Conservation (phyloP, 2,888 invertebrate species). For the Chymomyza procnemis region DNA sequence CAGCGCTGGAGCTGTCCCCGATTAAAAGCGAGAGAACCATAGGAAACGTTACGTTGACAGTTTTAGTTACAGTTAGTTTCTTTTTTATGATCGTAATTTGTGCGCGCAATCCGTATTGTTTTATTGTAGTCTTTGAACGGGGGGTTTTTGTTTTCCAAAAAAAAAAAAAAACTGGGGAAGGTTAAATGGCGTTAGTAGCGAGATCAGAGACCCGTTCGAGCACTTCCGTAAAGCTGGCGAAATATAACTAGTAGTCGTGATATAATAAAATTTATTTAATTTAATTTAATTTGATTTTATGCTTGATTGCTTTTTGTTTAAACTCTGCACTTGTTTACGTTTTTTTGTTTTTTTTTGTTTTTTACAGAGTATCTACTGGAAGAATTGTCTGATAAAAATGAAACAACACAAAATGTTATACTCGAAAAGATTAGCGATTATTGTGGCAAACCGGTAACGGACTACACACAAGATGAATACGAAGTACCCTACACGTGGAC, state of each 20-base stretch:
- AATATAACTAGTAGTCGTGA: conserved; percentile 10
- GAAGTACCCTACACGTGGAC: conserved; percentile 87
- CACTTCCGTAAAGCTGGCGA: conserved; percentile 62
- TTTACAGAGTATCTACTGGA: conserved; percentile 73
- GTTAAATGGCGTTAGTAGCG: conserved; percentile 53
- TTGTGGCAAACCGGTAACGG: conserved; percentile 86
- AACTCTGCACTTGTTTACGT: neutral
- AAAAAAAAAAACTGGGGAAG: conserved; percentile 41
- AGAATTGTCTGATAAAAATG: conserved; percentile 71
- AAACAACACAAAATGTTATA: conserved; percentile 68
- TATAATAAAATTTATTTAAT: conserved; percentile 39
- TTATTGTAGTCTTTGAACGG: neutral
- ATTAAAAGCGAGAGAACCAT: neutral
- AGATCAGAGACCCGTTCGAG: conserved; percentile 35
- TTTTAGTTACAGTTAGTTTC: neutral
- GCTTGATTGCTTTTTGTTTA: conserved; percentile 30
- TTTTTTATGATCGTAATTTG: neutral
- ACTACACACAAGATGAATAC: conserved; percentile 82
- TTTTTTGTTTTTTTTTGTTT: neutral
- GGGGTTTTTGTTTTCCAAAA: conserved; percentile 21
- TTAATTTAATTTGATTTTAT: conserved; percentile 57
- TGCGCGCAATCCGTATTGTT: neutral
- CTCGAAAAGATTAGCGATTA: conserved; percentile 82
- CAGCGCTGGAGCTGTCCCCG: too few relatives aligned
- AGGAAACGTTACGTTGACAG: neutral